Percentiles rank a stretch among this genome's conserved stretches.
Evolutionary conservation across 2,113 vertebrate species (phyloP).

Genomic region (cattle (Bos taurus)): DNA sequence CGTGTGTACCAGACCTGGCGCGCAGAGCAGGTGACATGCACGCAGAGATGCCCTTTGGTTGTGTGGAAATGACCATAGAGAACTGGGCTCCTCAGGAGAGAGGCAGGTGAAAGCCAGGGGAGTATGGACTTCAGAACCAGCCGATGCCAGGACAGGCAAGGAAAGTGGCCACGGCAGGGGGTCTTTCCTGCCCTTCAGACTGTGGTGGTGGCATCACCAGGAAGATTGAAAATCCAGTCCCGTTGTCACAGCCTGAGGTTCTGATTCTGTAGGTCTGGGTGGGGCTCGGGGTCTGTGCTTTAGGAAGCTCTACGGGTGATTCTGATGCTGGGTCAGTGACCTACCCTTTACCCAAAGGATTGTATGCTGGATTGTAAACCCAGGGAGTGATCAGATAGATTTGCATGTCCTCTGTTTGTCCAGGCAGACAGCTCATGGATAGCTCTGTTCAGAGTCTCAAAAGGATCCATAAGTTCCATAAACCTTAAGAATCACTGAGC

Average conservation of each 20-base stretch:
- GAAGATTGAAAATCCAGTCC: not conserved
- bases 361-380: not conserved
- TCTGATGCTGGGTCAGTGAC: not conserved
- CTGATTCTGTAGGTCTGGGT: not conserved
- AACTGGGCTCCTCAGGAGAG: not conserved
- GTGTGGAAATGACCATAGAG: too few relatives aligned
- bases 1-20: rapidly evolving
- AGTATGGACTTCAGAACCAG: not conserved
- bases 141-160: not conserved
- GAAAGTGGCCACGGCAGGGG: rapidly evolving
- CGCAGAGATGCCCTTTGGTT: not conserved
- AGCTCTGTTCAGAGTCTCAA: not conserved
- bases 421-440: not conserved
- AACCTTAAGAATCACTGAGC: not conserved
- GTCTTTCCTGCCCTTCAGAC: not conserved
- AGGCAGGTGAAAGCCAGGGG: too few relatives aligned
- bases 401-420: not conserved
- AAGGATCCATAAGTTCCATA: not conserved
- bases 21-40: not conserved
- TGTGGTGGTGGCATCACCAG: not conserved
- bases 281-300: not conserved
- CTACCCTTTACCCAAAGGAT: not conserved
- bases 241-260: rapidly evolving
- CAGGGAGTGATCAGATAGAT: not conserved
- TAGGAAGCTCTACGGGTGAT: not conserved